Percentiles rank a stretch among this genome's conserved stretches.
Conservation (phyloP, 2,888 invertebrate genomes). For the Tetramorium bicarinatum region DNA sequence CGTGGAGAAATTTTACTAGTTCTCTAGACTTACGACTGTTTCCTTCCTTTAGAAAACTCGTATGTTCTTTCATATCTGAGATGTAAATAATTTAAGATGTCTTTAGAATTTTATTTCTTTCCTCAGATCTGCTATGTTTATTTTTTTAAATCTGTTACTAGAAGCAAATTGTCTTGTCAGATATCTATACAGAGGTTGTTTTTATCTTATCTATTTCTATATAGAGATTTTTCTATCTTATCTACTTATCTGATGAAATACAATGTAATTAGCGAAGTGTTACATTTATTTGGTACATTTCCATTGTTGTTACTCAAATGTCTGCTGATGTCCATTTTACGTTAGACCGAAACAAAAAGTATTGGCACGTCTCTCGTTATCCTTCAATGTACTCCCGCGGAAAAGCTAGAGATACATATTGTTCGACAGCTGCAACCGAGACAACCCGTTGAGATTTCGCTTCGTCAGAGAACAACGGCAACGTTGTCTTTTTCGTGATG, state of each 20-base stretch:
- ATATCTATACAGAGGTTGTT: neutral
- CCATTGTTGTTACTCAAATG: neutral
- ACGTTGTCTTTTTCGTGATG: conserved; percentile 51
- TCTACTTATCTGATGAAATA: neutral
- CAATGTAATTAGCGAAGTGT: neutral
- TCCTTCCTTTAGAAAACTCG: conserved; percentile 14
- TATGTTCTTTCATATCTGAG: neutral
- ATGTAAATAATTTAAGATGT: conserved; percentile 1
- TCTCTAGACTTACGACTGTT: conserved; percentile 3
- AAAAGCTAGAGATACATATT: conserved; percentile 68
- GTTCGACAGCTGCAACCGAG: conserved; percentile 54
- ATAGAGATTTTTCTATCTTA: neutral
- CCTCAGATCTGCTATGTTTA: neutral
- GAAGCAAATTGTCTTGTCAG: neutral
- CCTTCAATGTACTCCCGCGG: conserved; percentile 59
- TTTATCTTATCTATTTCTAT: neutral
- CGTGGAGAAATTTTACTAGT: conserved; percentile 15
- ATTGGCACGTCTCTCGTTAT: conserved; percentile 39
- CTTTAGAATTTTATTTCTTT: neutral
- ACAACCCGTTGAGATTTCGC: conserved; percentile 49
- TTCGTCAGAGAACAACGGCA: conserved; percentile 49
- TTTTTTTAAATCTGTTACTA: conserved; percentile 5
- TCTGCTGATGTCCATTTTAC: conserved; percentile 12
- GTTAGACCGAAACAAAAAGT: conserved; percentile 21
- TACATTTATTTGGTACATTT: neutral